phyloP scores from a whole-genome alignment of 1,140 invertebrate species.

The Artemia franciscana region DNA sequence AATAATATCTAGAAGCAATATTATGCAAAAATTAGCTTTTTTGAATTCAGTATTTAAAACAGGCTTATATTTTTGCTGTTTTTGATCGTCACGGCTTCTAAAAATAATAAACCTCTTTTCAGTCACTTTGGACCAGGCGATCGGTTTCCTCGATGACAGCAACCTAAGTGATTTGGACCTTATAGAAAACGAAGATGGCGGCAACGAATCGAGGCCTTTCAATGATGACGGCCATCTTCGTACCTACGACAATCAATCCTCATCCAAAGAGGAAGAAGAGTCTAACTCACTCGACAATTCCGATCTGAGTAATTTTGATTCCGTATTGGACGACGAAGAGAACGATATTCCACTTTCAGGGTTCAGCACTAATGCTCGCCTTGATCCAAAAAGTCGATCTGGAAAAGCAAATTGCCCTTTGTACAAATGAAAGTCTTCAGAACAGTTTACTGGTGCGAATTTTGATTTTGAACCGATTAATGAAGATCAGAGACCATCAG shows the following conservation, averaged over 20 bases:
- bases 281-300: neutral
- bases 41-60: neutral
- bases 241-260: neutral
- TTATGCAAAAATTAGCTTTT: neutral
- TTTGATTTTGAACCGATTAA: neutral
- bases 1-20: neutral
- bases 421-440: neutral
- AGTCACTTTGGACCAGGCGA: neutral
- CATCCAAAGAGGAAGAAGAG: neutral
- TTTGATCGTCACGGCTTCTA: too few relatives aligned
- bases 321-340: neutral
- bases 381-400: neutral
- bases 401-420: neutral
- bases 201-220: neutral
- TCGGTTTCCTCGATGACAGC: neutral
- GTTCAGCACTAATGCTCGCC: neutral
- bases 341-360: neutral
- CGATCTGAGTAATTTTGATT: neutral
- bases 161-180: neutral
- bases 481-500: neutral
- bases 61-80: too few relatives aligned
- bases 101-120: too few relatives aligned
- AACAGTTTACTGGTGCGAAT: neutral
- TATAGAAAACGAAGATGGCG: neutral
- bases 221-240: neutral